These are phyloP conservation scores for Antennarius striatus DNA, from an alignment of 2,113 vertebrate species.

Conservation along the genomic window DNA sequence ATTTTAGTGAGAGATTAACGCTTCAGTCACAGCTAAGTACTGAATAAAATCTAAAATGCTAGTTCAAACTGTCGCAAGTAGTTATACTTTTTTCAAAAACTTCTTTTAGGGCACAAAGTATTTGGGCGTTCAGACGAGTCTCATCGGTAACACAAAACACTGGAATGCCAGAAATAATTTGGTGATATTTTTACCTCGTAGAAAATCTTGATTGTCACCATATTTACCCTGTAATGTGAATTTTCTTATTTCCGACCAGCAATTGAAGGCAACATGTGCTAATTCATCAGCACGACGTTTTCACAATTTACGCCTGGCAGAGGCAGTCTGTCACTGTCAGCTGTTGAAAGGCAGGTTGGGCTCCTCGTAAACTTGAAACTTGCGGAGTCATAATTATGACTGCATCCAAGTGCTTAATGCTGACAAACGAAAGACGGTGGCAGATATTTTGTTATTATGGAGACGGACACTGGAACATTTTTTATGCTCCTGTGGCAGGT, in stretches of 20 bases:
- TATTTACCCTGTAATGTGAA: slow-evolving; percentile 7
- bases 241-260: slow-evolving; percentile 16
- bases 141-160: background rate
- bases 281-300: slow-evolving; percentile 25
- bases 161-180: no score
- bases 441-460: slow-evolving; percentile 10
- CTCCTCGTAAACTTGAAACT: slow-evolving; percentile 43
- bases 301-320: slow-evolving; percentile 28
- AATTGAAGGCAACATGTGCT: slow-evolving; percentile 35
- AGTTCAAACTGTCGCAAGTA: slow-evolving; percentile 21
- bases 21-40: slow-evolving; percentile 42
- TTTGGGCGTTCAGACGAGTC: no score
- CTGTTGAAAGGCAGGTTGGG: slow-evolving; percentile 36
- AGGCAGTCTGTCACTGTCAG: slow-evolving; percentile 43
- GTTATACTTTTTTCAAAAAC: slow-evolving; percentile 2
- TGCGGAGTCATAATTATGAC: slow-evolving; percentile 40
- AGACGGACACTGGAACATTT: background rate
- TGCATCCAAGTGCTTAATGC: slow-evolving; percentile 21
- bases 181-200: background rate
- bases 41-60: slow-evolving; percentile 28
- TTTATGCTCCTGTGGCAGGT: background rate
- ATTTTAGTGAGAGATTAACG: slow-evolving; percentile 61
- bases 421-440: slow-evolving; percentile 20
- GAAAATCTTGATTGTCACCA: background rate
- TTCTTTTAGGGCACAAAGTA: background rate